Evolutionary conservation across 2,888 invertebrate genomes (phyloP).

Genomic region (Eristalis arbustorum): DNA sequence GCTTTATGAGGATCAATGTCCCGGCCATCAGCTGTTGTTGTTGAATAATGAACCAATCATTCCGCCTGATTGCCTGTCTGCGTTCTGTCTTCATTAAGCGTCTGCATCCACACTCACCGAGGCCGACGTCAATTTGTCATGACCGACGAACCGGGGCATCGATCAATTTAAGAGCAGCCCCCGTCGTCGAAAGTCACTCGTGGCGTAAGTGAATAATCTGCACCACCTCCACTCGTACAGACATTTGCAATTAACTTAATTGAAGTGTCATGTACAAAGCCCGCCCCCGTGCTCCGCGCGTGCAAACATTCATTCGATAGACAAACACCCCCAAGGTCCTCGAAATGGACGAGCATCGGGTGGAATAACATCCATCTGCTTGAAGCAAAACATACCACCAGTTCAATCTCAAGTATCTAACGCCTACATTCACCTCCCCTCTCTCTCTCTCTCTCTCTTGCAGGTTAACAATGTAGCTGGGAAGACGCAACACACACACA

Average conservation of each 20-base stretch:
- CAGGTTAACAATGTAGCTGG: constrained; percentile 31
- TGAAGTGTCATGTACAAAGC: not conserved
- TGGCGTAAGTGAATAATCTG: not conserved
- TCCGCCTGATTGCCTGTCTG: not conserved
- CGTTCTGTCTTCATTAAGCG: not conserved
- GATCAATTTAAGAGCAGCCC: not conserved
- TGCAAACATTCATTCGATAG: not conserved
- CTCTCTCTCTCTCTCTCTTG: not conserved
- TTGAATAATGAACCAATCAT: not conserved
- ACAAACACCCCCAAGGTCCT: not conserved
- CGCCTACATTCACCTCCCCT: not conserved
- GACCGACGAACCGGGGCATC: not conserved
- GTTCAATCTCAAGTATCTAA: not conserved
- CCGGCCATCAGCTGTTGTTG: not conserved
- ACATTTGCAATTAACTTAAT: not conserved
- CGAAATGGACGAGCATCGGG: not conserved
- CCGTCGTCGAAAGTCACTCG: too few species aligned
- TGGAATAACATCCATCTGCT: not conserved
- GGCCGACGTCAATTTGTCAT: not conserved
- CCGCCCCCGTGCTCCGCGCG: not conserved
- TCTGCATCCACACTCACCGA: not conserved
- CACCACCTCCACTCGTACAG: not conserved
- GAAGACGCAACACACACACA: not conserved
- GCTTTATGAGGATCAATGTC: too few species aligned
- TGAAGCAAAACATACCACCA: not conserved